Evolutionary conservation across 2,888 invertebrate genomes (phyloP).

Genomic region (Deilephila porcellus): DNA sequence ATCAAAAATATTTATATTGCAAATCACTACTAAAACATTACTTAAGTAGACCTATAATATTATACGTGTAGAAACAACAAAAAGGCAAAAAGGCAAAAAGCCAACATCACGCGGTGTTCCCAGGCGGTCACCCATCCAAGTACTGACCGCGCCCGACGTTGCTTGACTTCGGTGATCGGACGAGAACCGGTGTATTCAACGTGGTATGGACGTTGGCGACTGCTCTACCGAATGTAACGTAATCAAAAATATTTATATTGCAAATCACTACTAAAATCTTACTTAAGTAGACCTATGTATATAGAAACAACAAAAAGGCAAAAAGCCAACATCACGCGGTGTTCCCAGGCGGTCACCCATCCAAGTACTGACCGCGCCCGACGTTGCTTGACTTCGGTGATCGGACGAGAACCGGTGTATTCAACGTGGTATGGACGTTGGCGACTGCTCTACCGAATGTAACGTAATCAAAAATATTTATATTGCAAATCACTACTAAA

Average conservation of each 20-base stretch:
- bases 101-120: slow-evolving; percentile 75
- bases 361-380: slow-evolving; percentile 76
- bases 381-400: slow-evolving; percentile 78
- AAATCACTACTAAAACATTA: too few species aligned
- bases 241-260: too few species aligned
- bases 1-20: background rate
- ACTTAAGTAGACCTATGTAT: too few species aligned
- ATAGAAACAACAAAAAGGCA: slow-evolving; percentile 26
- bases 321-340: slow-evolving; percentile 56
- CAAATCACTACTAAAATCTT: too few species aligned
- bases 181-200: slow-evolving; percentile 80
- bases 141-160: slow-evolving; percentile 81
- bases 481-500: too few species aligned
- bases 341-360: slow-evolving; percentile 77
- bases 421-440: slow-evolving; percentile 57
- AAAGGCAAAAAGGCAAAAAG: slow-evolving; percentile 46
- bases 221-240: too few species aligned
- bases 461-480: too few species aligned
- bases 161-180: slow-evolving; percentile 83
- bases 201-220: slow-evolving; percentile 69
- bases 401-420: slow-evolving; percentile 76
- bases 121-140: slow-evolving; percentile 82
- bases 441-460: background rate
- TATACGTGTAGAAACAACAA: background rate
- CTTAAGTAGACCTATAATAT: too few species aligned